Base-by-base conservation (phyloP, 2,888 invertebrate genomes). In the Hermaeophaga mercurialis region DNA sequence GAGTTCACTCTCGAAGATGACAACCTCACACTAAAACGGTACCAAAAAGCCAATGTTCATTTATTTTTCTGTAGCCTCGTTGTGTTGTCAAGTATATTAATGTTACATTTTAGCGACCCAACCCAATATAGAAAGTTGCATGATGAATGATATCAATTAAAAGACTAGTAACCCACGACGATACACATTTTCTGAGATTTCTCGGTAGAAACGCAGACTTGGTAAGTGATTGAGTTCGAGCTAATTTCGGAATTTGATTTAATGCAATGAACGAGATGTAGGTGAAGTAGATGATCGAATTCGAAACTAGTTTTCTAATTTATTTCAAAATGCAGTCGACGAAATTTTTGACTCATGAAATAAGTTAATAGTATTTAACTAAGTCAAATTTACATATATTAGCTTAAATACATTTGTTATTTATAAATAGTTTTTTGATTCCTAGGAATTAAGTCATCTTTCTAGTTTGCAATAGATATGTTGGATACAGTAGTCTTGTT, bases 61-160 rank as follows among this genome's bases (percentile, higher is more conserved):
- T 38, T 17, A 38, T 38, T 38, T 38, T 31, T 31, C 12, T 9
- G 6, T 28, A 28, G 28, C 28, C 28, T n/a, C 2, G 28, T 31
- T 11, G 9, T 3, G 31, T 31, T 31, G 31, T 31, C 11, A 31
- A 11, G 12, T 31, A 11, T 11, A 31, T 28, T 28, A 28, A 28
- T 6, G 28, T 9, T 28, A n/a, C n/a, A 39, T 19, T 18, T 43
- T 24, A 43, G 43, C 43, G 49, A 50, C 56, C 49, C 56, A 56
- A 38, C 56, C 56, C 55, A 44, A 26, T 44, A 31, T 55, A 55
- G 55, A 55, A 55, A 55, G 55, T 55, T 34, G 12, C 38, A 19
- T 52, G 52, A 54, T 39, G 19, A 54, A 46, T 33, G 54, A 47
- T 54, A 19, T 38, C 46, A 46, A 54, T 54, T 39, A 54, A 36